Evolutionary conservation across 2,797 vertebrate genomes (phyloP), one percentile per base, ranked within the genome.

Genomic region (Malacoctenus gilli): DNA sequence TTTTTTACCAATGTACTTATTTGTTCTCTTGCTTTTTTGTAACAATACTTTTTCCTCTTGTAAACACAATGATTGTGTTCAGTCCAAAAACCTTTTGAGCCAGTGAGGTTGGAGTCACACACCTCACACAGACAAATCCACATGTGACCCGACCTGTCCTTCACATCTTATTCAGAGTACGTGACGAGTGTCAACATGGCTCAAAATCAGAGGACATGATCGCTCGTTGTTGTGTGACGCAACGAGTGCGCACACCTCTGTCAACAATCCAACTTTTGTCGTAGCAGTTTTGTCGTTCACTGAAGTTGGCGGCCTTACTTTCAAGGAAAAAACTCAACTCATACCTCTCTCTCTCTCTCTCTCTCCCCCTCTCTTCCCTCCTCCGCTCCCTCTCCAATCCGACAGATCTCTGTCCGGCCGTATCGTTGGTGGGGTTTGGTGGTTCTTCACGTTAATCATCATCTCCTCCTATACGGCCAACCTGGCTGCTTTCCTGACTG

Each of bases 391-490:
- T n/a, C n/a, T n/a, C n/a, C n/a, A n/a, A n/a, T n/a, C n/a, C n/a
- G n/a, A n/a, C 8, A 99, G 97, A 91, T 99, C 97, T 86, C 93
- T 99, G 82, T 99, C 97, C 79, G 97, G 97, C 32, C 96, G 97
- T 68, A 99, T 99, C 81, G 97, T 99, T 77, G 97, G 97, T 73
- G 97, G 97, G 51, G 97, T 99, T 61, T 99, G 97, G 97, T 99
- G 97, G 97, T 99, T 99, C 92, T 99, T 99, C 93, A 99, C 97
- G 83, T 89, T 99, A 80, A 98, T 99, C 92, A 99, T 99, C 91
- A 99, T 99, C 92, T 99, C 97, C 78, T 99, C 97, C 85, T 99
- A 99, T 94, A 99, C 96, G 87, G 97, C 97, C 85, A 99, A 99
- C 90, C 92, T 99, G 93, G 96, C 97, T 92, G 97, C 97, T 81